These are phyloP conservation scores for Cerastoderma edule DNA, from an alignment of 2,888 invertebrate genomes.

Conservation along the genomic window DNA sequence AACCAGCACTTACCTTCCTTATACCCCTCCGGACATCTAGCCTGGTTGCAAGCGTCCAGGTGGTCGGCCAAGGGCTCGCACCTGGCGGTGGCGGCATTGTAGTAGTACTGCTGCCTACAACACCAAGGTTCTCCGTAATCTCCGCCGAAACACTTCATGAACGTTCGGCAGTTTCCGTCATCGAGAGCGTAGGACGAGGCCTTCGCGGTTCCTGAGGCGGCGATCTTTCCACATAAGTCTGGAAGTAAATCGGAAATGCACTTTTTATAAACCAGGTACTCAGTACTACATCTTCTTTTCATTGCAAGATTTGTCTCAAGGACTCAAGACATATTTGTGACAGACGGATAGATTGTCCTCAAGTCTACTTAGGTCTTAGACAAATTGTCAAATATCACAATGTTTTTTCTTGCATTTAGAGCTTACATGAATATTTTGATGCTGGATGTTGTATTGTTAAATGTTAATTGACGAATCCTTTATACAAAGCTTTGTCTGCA, in stretches of 20 bases:
- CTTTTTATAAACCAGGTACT: too few relatives aligned
- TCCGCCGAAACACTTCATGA: conserved; percentile 44
- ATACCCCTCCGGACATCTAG: conserved; percentile 41
- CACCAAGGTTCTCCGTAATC: conserved; percentile 38
- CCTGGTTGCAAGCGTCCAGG: conserved; percentile 29
- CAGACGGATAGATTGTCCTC: too few relatives aligned
- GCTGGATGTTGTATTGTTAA: too few relatives aligned
- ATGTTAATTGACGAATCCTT: too few relatives aligned
- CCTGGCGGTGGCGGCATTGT: conserved; percentile 14
- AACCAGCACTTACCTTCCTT: conserved; percentile 40
- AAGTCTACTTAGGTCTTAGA: too few relatives aligned
- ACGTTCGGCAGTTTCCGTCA: conserved; percentile 58
- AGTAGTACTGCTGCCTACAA: conserved; percentile 37
- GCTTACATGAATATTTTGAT: too few relatives aligned
- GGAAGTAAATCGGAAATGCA: too few relatives aligned
- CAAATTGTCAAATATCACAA: too few relatives aligned
- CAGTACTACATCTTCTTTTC: background rate
- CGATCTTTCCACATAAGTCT: conserved; percentile 42
- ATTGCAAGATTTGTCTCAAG: too few relatives aligned
- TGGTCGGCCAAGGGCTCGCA: conserved; percentile 38
- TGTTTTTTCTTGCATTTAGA: too few relatives aligned
- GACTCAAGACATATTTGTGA: too few relatives aligned
- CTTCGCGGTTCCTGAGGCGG: background rate
- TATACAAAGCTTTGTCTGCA: too few relatives aligned
- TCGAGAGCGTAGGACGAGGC: conserved; percentile 28